phyloP scores from a whole-genome alignment of 2,797 vertebrate species.

The Sebastes matsubarae region DNA sequence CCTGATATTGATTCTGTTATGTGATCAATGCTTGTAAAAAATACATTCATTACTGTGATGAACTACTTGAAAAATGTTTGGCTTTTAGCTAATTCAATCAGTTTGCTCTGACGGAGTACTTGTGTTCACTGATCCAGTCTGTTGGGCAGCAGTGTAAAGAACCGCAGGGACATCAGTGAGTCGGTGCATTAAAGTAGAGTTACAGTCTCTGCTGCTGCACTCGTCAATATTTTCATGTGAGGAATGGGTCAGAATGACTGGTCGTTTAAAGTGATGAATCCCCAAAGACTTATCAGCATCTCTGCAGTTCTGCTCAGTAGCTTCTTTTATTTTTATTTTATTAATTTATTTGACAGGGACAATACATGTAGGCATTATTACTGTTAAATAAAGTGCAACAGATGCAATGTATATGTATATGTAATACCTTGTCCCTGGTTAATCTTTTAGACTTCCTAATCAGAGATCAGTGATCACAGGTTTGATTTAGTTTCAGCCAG shows the following conservation, averaged over 20 bases:
- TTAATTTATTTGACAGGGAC: too few relatives aligned
- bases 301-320: background rate
- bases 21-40: slow-evolving; percentile 12
- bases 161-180: background rate
- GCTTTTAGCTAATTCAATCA: background rate
- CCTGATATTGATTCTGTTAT: background rate
- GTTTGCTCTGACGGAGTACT: slow-evolving; percentile 24
- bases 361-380: too few relatives aligned
- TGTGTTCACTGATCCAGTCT: slow-evolving; percentile 30
- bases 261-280: background rate
- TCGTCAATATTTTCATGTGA: slow-evolving; percentile 8
- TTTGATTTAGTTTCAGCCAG: accelerated
- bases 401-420: too few relatives aligned
- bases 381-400: too few relatives aligned
- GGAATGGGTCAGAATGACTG: background rate
- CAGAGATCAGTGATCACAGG: too few relatives aligned
- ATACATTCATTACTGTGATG: slow-evolving; percentile 26
- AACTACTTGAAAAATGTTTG: slow-evolving; percentile 24
- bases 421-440: too few relatives aligned
- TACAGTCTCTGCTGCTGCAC: background rate
- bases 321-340: too few relatives aligned
- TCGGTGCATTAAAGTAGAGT: background rate
- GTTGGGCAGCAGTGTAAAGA: slow-evolving; percentile 9
- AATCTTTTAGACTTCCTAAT: too few relatives aligned
- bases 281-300: background rate